Conservation (phyloP, 2,888 invertebrate genomes). For the Argyresthia goedartella region DNA sequence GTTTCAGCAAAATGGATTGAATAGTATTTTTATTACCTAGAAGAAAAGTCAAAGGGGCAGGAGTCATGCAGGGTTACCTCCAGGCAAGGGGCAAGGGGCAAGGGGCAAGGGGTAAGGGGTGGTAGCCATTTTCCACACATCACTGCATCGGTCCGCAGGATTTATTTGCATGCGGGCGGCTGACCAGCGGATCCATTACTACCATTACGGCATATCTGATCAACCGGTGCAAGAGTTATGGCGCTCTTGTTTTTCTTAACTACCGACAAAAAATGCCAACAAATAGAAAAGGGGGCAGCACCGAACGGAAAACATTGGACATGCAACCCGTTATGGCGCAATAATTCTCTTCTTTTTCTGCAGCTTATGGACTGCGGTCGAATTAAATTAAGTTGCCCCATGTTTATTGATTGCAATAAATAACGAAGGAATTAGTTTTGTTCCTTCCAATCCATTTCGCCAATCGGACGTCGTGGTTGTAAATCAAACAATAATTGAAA, state of each 20-base stretch:
- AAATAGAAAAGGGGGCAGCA: conserved; percentile 41
- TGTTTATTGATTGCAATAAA: too few relatives aligned
- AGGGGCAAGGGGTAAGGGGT: conserved; percentile 49
- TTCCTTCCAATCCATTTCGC: neutral
- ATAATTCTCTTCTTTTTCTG: conserved; percentile 42
- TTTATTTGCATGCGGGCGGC: conserved; percentile 73
- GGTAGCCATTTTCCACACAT: conserved; percentile 69
- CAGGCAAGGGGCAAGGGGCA: conserved; percentile 26
- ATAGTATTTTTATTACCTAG: neutral
- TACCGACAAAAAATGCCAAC: conserved; percentile 44
- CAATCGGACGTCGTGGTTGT: neutral
- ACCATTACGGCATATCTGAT: conserved; percentile 68
- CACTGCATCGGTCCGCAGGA: conserved; percentile 68
- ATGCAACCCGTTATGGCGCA: conserved; percentile 47
- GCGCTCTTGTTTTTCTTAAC: conserved; percentile 64
- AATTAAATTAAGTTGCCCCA: neutral
- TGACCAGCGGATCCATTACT: conserved; percentile 69
- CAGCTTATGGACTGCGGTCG: conserved; percentile 16
- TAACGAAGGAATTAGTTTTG: neutral
- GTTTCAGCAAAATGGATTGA: neutral
- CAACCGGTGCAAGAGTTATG: conserved; percentile 66
- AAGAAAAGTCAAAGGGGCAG: neutral
- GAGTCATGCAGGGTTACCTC: conserved; percentile 17
- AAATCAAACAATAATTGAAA: neutral
- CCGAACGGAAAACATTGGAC: conserved; percentile 39